These are phyloP conservation scores for Stegastes partitus DNA, from an alignment of 2,113 vertebrate species.

Conservation along the genomic window DNA sequence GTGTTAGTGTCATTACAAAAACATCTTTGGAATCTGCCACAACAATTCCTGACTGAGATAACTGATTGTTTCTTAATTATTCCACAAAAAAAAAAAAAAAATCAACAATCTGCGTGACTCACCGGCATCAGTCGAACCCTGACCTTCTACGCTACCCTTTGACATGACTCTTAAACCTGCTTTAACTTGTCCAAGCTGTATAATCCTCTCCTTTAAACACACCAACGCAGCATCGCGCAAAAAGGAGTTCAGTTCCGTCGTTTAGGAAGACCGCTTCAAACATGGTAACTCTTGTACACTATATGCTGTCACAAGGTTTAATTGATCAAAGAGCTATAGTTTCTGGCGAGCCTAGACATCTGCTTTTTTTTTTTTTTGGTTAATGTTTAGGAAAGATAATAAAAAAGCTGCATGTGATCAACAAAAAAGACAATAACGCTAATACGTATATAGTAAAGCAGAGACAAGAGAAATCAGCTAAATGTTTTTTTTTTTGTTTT, in stretches of 20 bases:
- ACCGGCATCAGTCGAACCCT: constrained; percentile 82
- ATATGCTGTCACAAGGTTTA: constrained; percentile 37
- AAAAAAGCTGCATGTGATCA: constrained; percentile 73
- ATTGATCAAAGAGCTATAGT: constrained; percentile 64
- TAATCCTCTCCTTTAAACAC: constrained; percentile 77
- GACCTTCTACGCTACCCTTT: constrained; percentile 85
- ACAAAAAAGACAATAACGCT: constrained; percentile 65
- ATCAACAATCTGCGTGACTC: constrained; percentile 75
- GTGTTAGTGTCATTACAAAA: constrained; percentile 58
- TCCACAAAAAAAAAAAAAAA: constrained; percentile 71
- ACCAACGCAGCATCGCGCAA: constrained; percentile 42
- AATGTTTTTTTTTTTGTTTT: not conserved
- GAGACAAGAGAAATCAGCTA: constrained; percentile 39
- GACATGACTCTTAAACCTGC: constrained; percentile 87
- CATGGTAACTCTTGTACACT: constrained; percentile 17
- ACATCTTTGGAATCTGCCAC: constrained; percentile 92
- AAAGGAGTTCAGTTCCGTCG: constrained; percentile 13
- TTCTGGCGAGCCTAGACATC: constrained; percentile 52
- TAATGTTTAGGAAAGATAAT: constrained; percentile 63
- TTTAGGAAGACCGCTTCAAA: constrained; percentile 34
- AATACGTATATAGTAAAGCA: constrained; percentile 66
- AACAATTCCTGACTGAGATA: constrained; percentile 78
- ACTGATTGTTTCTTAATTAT: constrained; percentile 84
- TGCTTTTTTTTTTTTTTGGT: constrained; percentile 74
- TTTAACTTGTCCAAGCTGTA: constrained; percentile 84